Evolutionary conservation across 23 tunicate genomes (phyloP), one percentile per base, ranked within the genome.

Genomic region (Aplidium turbinatum): DNA sequence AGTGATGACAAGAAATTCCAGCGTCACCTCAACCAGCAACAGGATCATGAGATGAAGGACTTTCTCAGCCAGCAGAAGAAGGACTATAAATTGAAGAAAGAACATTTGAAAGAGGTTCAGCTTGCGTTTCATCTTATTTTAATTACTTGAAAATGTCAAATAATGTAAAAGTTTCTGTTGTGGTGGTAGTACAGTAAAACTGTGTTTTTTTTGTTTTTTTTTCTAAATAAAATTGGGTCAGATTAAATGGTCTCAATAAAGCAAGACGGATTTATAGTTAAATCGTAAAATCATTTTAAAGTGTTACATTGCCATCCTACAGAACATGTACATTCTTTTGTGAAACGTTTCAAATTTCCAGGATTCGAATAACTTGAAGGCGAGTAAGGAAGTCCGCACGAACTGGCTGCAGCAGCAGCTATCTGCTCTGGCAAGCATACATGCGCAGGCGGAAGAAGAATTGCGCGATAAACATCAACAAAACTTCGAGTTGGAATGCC

Each of bases 81-180:
- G 64, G 91, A 91, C 33, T 91, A 58, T 31, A 91, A 91, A 57
- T 52, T 34, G 28, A 91, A 63, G 31, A 91, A 91, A 48, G 91
- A 91, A 47, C 83, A 84, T 24, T 52, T 91, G 35, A 91, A 91
- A 79, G 97, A 91, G 78, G 97, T 91, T n/a, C n/a, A n/a, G n/a
- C n/a, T n/a, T n/a, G n/a, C n/a, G n/a, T n/a, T n/a, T n/a, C n/a
- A n/a, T n/a, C n/a, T n/a, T n/a, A n/a, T n/a, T n/a, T n/a, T n/a
- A n/a, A n/a, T n/a, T n/a, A n/a, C n/a, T n/a, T n/a, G n/a, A n/a
- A n/a, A n/a, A n/a, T n/a, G n/a, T n/a, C n/a, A n/a, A n/a, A n/a
- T n/a, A n/a, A n/a, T n/a, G n/a, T n/a, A n/a, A n/a, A n/a, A n/a
- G n/a, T n/a, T n/a, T n/a, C n/a, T n/a, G n/a, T n/a, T n/a, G n/a